These are phyloP conservation scores for Anniella stebbinsi DNA, from an alignment of 2,797 vertebrate species.

Conservation along the genomic window DNA sequence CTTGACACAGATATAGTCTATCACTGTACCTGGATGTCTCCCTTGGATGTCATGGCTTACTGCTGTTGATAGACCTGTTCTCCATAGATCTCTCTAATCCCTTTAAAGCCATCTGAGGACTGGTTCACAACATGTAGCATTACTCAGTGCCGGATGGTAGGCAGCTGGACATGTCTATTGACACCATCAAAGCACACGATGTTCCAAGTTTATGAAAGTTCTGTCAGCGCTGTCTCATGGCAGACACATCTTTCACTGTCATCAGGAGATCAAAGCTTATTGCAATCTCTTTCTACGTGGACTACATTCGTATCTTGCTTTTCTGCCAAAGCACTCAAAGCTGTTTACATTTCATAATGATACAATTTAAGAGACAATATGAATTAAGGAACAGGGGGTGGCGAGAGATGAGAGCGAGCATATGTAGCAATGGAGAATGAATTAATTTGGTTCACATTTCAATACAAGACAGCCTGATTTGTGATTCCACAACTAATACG, in stretches of 20 bases:
- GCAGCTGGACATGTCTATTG: not conserved
- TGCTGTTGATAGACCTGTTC: not conserved
- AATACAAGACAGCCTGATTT: no score
- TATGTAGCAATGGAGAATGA: no score
- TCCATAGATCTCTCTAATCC: no score
- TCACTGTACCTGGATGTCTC: not conserved
- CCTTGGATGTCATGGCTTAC: not conserved
- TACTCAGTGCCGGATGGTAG: not conserved
- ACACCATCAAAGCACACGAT: not conserved
- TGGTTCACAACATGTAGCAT: not conserved
- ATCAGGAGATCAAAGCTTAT: not conserved
- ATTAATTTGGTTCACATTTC: no score
- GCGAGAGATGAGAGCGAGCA: no score
- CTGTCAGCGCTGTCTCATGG: not conserved
- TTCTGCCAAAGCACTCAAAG: not conserved
- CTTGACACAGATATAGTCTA: not conserved
- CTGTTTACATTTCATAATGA: not conserved
- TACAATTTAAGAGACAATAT: not conserved
- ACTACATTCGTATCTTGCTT: not conserved
- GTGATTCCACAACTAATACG: no score
- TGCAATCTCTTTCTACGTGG: not conserved
- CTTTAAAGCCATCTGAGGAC: not conserved
- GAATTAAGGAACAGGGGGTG: no score
- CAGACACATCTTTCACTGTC: not conserved
- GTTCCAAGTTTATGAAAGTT: not conserved